Evolutionary conservation across 2,888 invertebrate species (phyloP), one percentile per base, ranked within the genome.

Genomic region (Tenthredo distinguenda): DNA sequence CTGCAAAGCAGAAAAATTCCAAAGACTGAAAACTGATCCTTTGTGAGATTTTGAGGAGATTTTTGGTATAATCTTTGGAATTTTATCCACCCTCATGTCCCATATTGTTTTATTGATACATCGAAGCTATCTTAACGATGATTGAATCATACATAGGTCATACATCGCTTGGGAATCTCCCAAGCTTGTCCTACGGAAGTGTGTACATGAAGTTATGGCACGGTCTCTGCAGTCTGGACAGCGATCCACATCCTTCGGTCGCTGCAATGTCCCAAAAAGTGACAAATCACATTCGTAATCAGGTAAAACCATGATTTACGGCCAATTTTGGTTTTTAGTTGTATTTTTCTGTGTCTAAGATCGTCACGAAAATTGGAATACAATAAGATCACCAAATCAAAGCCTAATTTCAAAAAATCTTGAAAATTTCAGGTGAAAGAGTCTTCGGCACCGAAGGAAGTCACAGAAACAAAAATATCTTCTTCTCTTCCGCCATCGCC

Each of bases 191-290:
- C 1, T 96, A 96, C 92, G 96, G 96, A 34, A 97, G 97, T 18
- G 96, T 99, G 85, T 98, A 98, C 94, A 96, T 96, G 94, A 97
- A 97, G 94, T 95, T 99, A 85, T 99, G 99, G 99, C 95, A 96
- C 89, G 96, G 97, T 31, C 94, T 99, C 88, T 94, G 96, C 87
- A 94, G 95, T 86, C 95, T 99, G 90, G 96, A 97, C 86, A 95
- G 95, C 86, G 99, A 99, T 95, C 99, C 99, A 1, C 96, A 97
- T 93, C 98, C 98, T 2, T 96, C 96, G 84, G 98, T 99, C 4
- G 95, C 97, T 0, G 94, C 95, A 85, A 96, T 98, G 95, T 97
- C 98, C 7, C 95, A 95, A 88, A 96, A 96, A 90, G 95, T 99
- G 85, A 97, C 98, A 55, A 96, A 96, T 87, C 95, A 97, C 91